Base-by-base conservation (phyloP, 30 jellyfish, hydroid and myxozoan genomes). In the Pelagia noctiluca region DNA sequence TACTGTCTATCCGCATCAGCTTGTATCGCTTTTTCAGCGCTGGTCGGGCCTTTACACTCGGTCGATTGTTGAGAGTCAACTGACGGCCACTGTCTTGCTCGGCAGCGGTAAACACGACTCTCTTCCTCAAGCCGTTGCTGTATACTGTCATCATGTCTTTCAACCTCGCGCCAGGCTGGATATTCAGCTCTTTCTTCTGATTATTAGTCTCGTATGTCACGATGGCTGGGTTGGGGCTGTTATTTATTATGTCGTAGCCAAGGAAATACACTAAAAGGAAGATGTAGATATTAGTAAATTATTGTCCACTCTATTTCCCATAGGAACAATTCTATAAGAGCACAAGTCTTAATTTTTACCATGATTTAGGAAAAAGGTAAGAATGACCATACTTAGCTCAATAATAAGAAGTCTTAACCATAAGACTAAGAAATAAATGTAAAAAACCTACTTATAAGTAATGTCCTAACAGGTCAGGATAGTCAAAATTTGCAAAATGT, bases 11-110 rank as follows among this genome's bases (percentile, higher is more conserved):
- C 18, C 80, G 30, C 31, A 67, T 67, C 22, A 34, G 37, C 32
- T 29, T 67, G 30, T 67, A 34, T 32, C 11, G 35, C 35, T 67
- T 67, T 2, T 26, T 33, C 80, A 67, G 28, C 10, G 33, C 19
- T 24, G 80, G 80, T 18, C 80, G 30, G 37, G 35, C 19, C 35
- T 30, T n/a, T 38, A 67, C 57, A 19, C 60, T 67, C 35, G 30
- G 18, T 4, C n/a, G 57, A n/a, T 48, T 67, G 60, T 67, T 67
- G 16, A 67, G 53, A 28, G 80, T 36, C 80, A 67, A 23, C 28
- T 29, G 54, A n/a, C 37, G 34, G 28, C 35, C 18, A 19, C 37
- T 67, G 31, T 34, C 80, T 67, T 11, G 25, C 12, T 28, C 50
- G 53, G 22, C 11, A 1, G 80, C 80, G 18, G 32, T 24, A 67